phyloP scores from a whole-genome alignment of 2,797 vertebrate species.

The Fringilla coelebs region DNA sequence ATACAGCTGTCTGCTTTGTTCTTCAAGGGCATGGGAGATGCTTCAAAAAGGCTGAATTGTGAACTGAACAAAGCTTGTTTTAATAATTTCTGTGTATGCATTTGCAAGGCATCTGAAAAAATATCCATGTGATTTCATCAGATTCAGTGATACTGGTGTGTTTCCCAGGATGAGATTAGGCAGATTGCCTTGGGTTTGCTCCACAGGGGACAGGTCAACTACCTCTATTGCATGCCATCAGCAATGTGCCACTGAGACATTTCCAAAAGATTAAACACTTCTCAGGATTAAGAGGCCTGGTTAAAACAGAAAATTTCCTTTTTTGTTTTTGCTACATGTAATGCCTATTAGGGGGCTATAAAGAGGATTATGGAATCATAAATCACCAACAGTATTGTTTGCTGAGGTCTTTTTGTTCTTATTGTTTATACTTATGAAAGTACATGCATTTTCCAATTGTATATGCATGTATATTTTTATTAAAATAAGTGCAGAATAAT shows the following conservation, averaged over 20 bases:
- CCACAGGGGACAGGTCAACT: constrained; percentile 19
- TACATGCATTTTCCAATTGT: neutral
- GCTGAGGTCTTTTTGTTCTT: neutral
- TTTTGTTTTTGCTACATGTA: constrained; percentile 17
- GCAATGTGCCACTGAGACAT: neutral
- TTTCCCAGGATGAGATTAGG: constrained; percentile 34
- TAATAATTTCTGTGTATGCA: neutral
- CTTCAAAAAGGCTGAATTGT: constrained; percentile 2
- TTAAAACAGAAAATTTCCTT: constrained; percentile 28
- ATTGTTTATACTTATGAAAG: neutral
- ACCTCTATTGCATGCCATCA: constrained; percentile 23
- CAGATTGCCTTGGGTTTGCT: constrained; percentile 36
- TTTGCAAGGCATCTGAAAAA: constrained; percentile 1
- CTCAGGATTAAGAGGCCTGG: constrained; percentile 22
- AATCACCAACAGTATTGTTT: neutral
- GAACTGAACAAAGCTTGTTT: constrained; percentile 27
- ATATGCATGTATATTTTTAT: neutral
- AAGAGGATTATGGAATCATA: neutral
- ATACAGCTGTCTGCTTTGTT: neutral
- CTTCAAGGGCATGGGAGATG: constrained; percentile 15
- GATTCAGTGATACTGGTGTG: neutral
- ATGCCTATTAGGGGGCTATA: neutral
- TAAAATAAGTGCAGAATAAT: neutral
- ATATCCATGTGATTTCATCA: neutral
- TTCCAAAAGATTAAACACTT: constrained; percentile 44